Evolutionary conservation across 2,113 vertebrate species (phyloP).

Genomic region (Spermophilus dauricus): DNA sequence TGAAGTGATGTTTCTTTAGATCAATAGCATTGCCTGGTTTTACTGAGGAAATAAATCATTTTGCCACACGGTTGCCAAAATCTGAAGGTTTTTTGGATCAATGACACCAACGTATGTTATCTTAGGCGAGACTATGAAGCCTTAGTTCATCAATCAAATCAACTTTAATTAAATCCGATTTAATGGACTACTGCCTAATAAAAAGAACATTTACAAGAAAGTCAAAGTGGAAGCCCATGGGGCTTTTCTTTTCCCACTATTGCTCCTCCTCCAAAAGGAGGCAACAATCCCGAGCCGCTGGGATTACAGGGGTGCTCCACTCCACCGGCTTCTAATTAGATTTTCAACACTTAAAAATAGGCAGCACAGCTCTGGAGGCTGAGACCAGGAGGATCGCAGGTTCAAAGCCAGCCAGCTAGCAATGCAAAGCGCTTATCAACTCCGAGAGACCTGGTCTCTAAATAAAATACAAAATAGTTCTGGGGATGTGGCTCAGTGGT

Average conservation of each 20-base stretch:
- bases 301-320: too few relatives aligned
- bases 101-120: slow-evolving; percentile 71
- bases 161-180: slow-evolving; percentile 80
- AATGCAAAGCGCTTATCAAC: too few relatives aligned
- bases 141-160: slow-evolving; percentile 75
- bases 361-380: too few relatives aligned
- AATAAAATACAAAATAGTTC: too few relatives aligned
- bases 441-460: too few relatives aligned
- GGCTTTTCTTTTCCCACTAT: slow-evolving; percentile 8
- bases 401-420: too few relatives aligned
- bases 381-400: too few relatives aligned
- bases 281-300: too few relatives aligned
- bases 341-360: not conserved
- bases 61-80: slow-evolving; percentile 69
- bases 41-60: slow-evolving; percentile 74
- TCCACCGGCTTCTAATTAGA: not conserved
- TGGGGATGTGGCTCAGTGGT: too few relatives aligned
- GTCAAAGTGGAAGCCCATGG: slow-evolving; percentile 8
- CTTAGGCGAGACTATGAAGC: slow-evolving; percentile 63
- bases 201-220: slow-evolving; percentile 72
- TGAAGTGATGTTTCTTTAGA: slow-evolving; percentile 73
- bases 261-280: not conserved
- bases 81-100: slow-evolving; percentile 65
- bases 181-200: slow-evolving; percentile 74
- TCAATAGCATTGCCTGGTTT: slow-evolving; percentile 74